These are phyloP conservation scores for Aradophagus sp. DNA, from an alignment of 1,140 invertebrate species.

Conservation along the genomic window DNA sequence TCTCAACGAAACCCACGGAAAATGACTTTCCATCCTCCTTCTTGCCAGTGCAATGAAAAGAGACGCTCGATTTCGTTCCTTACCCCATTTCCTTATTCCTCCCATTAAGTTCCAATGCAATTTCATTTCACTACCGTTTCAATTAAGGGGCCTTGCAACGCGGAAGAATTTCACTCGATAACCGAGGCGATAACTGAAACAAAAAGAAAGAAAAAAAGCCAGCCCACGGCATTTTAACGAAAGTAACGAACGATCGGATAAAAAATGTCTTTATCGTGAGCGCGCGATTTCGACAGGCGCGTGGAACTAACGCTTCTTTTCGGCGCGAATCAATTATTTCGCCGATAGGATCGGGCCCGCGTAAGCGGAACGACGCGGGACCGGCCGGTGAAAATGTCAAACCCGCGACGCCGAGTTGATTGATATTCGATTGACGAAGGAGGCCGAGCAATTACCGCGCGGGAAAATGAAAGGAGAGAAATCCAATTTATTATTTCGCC, in stretches of 20 bases:
- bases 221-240: conserved; percentile 46
- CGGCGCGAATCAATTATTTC: conserved; percentile 40
- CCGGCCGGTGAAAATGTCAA: conserved; percentile 48
- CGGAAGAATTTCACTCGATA: conserved; percentile 41
- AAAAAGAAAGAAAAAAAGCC: conserved; percentile 23
- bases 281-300: conserved; percentile 25
- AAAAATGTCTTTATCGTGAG: conserved; percentile 25
- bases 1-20: too few species aligned
- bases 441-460: conserved; percentile 53
- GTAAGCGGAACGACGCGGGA: neutral
- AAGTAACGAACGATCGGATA: conserved; percentile 16
- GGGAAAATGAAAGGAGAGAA: conserved; percentile 50
- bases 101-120: too few species aligned
- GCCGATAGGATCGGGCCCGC: conserved; percentile 27
- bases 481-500: conserved; percentile 58
- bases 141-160: conserved; percentile 10
- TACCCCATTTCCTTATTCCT: too few species aligned
- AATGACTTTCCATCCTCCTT: too few species aligned
- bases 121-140: too few species aligned
- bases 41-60: too few species aligned
- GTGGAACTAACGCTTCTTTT: conserved; percentile 32
- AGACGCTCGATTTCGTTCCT: too few species aligned
- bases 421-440: conserved; percentile 59
- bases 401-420: conserved; percentile 34
- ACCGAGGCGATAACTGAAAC: too few species aligned